These are phyloP conservation scores for Chalcis sispes DNA, from an alignment of 2,888 invertebrate species.

Conservation along the genomic window DNA sequence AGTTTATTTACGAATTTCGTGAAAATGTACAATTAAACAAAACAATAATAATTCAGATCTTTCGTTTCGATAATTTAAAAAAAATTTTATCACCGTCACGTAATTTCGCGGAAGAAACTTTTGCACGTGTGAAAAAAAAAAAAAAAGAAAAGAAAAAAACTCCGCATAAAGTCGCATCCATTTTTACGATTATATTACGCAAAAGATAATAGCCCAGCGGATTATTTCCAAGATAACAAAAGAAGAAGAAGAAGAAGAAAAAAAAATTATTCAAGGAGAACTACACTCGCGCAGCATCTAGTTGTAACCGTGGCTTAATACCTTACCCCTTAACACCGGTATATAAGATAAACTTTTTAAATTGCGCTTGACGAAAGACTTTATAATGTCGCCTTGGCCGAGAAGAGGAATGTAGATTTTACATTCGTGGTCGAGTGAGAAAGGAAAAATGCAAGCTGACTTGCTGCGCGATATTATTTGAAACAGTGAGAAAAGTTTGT, in stretches of 20 bases:
- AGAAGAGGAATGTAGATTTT: too few relatives aligned
- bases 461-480: slow-evolving; percentile 28
- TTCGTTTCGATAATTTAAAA: not conserved
- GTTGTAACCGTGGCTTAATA: slow-evolving; percentile 29
- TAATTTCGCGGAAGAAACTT: too few relatives aligned
- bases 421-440: slow-evolving; percentile 10
- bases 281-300: too few relatives aligned
- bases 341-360: slow-evolving; percentile 58
- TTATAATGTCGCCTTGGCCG: too few relatives aligned
- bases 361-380: slow-evolving; percentile 57
- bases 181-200: slow-evolving; percentile 12
- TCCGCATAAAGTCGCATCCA: not conserved
- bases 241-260: slow-evolving; percentile 26
- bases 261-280: too few relatives aligned
- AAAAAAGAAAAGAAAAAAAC: slow-evolving; percentile 6
- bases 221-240: slow-evolving; percentile 12
- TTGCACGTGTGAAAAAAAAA: not conserved
- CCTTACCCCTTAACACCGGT: slow-evolving; percentile 10
- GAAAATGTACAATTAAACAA: not conserved
- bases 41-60: not conserved
- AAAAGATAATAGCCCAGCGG: slow-evolving; percentile 24
- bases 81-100: too few relatives aligned
- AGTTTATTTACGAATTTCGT: not conserved
- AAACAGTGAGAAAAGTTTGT: slow-evolving; percentile 24
- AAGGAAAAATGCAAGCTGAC: too few relatives aligned